phyloP scores from a whole-genome alignment of 2,888 invertebrate species.

The Tortrix viridana region DNA sequence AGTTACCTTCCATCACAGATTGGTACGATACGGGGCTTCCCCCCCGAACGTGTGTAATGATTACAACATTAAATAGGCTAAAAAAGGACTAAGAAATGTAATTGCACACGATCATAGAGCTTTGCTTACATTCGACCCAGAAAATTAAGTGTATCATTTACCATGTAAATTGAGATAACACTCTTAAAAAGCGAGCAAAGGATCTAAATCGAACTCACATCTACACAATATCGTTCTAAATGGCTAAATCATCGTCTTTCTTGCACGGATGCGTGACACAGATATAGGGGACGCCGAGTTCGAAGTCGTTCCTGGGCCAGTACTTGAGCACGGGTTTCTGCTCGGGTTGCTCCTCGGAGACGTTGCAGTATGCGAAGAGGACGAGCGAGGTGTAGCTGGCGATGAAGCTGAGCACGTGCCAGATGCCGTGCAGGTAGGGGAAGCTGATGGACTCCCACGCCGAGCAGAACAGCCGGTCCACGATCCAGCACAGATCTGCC shows the following conservation, averaged over 20 bases:
- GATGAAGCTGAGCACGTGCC: constrained; percentile 93
- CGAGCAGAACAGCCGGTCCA: constrained; percentile 91
- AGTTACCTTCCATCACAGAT: constrained; percentile 58
- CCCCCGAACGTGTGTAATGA: too few relatives aligned
- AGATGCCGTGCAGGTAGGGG: constrained; percentile 92
- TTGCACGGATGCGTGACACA: constrained; percentile 85
- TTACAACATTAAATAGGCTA: too few relatives aligned
- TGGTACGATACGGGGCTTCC: too few relatives aligned
- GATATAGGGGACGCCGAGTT: constrained; percentile 90
- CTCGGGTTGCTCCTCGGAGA: constrained; percentile 88
- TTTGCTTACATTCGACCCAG: background rate
- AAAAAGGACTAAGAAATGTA: too few relatives aligned
- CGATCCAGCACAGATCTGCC: constrained; percentile 91
- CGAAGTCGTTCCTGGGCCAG: constrained; percentile 91
- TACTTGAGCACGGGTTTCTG: constrained; percentile 88
- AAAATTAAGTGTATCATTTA: constrained; percentile 30
- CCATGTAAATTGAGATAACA: constrained; percentile 7
- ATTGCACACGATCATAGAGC: background rate
- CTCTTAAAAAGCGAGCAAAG: constrained; percentile 5
- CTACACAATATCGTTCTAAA: too few relatives aligned
- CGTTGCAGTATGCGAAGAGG: constrained; percentile 91
- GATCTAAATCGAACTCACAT: constrained; percentile 18
- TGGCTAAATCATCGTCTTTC: constrained; percentile 72
- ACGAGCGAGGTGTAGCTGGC: constrained; percentile 91
- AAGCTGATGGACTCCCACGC: constrained; percentile 91